Percentiles rank a stretch among this genome's conserved stretches.
These are phyloP conservation scores for Aphelenchoides fujianensis DNA, from an alignment of 1,140 invertebrate species.

Conservation along the genomic window DNA sequence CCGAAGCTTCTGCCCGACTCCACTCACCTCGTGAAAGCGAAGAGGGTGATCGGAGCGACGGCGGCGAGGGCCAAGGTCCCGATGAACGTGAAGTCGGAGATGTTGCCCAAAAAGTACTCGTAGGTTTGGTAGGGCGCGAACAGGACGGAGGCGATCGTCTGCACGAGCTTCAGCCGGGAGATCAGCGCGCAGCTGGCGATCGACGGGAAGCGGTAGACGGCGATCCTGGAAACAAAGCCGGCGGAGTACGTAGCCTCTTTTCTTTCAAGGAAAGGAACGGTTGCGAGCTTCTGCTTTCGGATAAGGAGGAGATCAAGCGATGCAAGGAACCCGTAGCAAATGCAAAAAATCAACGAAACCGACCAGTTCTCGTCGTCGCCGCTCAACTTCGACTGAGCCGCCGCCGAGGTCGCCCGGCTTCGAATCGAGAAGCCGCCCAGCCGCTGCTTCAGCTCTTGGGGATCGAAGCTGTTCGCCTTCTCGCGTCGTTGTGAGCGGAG, in stretches of 20 bases:
- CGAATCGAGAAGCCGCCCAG: slow-evolving; percentile 20
- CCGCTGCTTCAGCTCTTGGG: slow-evolving; percentile 15
- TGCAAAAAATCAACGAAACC: slow-evolving; percentile 11
- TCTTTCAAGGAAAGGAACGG: background rate
- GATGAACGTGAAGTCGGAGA: background rate
- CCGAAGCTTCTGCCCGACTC: no score
- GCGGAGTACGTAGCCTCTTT: background rate
- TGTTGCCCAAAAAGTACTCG: background rate
- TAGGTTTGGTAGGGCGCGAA: slow-evolving; percentile 25
- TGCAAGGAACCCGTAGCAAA: no score
- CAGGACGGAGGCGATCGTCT: slow-evolving; percentile 14
- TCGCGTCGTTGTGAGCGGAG: background rate
- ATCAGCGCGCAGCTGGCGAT: slow-evolving; percentile 13
- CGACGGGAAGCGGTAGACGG: slow-evolving; percentile 15
- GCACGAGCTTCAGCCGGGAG: slow-evolving; percentile 14
- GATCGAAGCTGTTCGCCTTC: slow-evolving; percentile 4
- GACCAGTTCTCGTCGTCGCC: slow-evolving; percentile 23
- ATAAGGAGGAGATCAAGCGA: no score
- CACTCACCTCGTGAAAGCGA: slow-evolving; percentile 17
- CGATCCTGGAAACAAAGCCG: background rate
- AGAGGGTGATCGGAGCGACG: slow-evolving; percentile 15
- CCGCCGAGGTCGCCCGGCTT: background rate
- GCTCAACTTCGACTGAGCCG: background rate
- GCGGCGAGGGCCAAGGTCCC: background rate
- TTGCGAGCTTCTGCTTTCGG: no score